phyloP scores from a whole-genome alignment of 2,113 vertebrate genomes.

The Rynchops niger region DNA sequence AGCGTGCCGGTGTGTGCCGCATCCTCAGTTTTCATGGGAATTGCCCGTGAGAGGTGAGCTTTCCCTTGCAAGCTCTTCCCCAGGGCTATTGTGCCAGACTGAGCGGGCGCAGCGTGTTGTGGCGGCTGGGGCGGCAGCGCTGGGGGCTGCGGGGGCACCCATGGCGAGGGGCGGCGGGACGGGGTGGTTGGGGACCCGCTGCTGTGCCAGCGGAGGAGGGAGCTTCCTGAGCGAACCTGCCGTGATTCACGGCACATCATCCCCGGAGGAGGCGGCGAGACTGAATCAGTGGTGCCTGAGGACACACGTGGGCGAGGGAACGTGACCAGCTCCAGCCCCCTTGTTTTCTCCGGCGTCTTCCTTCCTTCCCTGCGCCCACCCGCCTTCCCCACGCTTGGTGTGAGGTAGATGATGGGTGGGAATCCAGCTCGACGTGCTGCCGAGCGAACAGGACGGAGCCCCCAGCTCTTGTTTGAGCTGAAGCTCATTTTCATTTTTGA shows the following conservation, averaged over 20 bases:
- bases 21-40: neutral
- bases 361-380: neutral
- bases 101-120: accelerated
- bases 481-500: accelerated
- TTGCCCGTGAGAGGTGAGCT: neutral
- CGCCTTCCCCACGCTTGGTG: too few relatives aligned
- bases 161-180: accelerated
- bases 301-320: neutral
- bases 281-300: slow-evolving; percentile 37
- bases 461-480: neutral
- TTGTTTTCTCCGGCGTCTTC: neutral
- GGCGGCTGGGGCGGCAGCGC: accelerated
- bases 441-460: accelerated
- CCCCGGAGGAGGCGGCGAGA: neutral
- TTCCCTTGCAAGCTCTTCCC: neutral
- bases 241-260: neutral
- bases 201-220: neutral
- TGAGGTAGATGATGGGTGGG: neutral
- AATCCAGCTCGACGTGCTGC: accelerated
- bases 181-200: neutral
- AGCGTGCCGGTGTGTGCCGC: accelerated
- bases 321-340: neutral
- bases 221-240: neutral
- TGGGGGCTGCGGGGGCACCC: neutral
- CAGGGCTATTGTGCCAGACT: accelerated